Conservation (phyloP, 2,888 invertebrate species). For the Spisula subtruncata region DNA sequence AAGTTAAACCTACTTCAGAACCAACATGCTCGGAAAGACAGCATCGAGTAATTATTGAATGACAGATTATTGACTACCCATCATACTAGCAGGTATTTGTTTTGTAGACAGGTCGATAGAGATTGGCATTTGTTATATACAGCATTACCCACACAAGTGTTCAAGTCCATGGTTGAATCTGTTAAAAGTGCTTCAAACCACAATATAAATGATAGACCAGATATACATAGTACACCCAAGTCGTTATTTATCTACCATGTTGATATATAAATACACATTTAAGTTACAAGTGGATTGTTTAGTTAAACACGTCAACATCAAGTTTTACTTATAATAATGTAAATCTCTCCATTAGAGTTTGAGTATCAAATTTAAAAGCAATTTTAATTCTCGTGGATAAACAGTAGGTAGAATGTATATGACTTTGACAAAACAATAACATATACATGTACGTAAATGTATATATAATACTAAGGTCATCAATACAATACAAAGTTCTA, state of each 20-base stretch:
- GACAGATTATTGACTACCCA: neutral
- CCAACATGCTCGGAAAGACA: neutral
- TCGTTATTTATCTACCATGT: neutral
- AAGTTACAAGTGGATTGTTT: conserved; percentile 6
- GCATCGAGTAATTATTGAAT: neutral
- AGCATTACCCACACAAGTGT: neutral
- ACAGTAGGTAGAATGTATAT: too few species aligned
- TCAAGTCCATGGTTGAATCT: neutral
- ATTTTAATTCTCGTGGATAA: too few species aligned
- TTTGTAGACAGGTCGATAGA: neutral
- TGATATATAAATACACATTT: neutral
- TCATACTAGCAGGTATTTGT: neutral
- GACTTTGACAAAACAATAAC: too few species aligned
- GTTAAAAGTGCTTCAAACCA: neutral
- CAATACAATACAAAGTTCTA: too few species aligned
- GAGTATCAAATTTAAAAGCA: neutral
- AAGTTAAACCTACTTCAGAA: neutral
- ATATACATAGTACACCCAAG: neutral
- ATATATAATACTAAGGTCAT: too few species aligned
- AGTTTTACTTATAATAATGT: neutral
- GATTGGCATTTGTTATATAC: neutral
- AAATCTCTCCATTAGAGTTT: neutral
- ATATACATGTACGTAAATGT: too few species aligned
- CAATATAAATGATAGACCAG: neutral
- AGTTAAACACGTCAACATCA: neutral